Conservation (phyloP, 2,888 invertebrate genomes). For the Cataglyphis albicans region DNA sequence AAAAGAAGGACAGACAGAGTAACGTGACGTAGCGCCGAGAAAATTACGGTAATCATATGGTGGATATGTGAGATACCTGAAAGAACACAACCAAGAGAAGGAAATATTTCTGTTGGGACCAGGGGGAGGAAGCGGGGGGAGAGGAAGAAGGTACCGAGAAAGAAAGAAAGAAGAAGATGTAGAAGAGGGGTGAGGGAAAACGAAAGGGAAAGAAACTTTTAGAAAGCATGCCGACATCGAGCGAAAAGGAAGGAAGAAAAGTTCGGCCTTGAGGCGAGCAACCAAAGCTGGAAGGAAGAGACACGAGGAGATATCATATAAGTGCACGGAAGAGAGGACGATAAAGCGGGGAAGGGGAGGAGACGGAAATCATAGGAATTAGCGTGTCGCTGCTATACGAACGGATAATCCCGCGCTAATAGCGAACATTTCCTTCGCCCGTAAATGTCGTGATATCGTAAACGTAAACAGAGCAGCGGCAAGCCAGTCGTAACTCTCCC, state of each 20-base stretch:
- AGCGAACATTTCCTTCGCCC: slow-evolving; percentile 74
- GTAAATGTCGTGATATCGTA: slow-evolving; percentile 78
- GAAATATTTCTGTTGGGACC: slow-evolving; percentile 53
- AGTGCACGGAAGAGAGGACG: slow-evolving; percentile 54
- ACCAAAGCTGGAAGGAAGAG: slow-evolving; percentile 23
- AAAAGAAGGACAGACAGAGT: slow-evolving; percentile 37
- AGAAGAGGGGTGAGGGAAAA: neutral
- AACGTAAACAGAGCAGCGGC: slow-evolving; percentile 76
- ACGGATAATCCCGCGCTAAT: slow-evolving; percentile 73
- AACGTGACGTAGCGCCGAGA: slow-evolving; percentile 62
- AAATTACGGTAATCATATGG: slow-evolving; percentile 71
- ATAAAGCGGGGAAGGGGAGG: neutral
- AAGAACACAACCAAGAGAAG: slow-evolving; percentile 56
- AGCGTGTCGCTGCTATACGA: slow-evolving; percentile 72
- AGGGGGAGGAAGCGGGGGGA: neutral
- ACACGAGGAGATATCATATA: slow-evolving; percentile 40
- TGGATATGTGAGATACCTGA: slow-evolving; percentile 64
- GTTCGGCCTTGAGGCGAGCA: slow-evolving; percentile 54
- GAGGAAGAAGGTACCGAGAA: neutral
- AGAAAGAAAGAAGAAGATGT: neutral
- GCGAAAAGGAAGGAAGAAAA: slow-evolving; percentile 52
- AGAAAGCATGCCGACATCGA: slow-evolving; percentile 56
- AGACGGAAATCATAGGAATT: slow-evolving; percentile 73
- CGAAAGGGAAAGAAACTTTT: slow-evolving; percentile 49
- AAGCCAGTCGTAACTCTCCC: slow-evolving; percentile 67